Evolutionary conservation across 2,888 invertebrate genomes (phyloP).

Genomic region (Drosophila antonietae): DNA sequence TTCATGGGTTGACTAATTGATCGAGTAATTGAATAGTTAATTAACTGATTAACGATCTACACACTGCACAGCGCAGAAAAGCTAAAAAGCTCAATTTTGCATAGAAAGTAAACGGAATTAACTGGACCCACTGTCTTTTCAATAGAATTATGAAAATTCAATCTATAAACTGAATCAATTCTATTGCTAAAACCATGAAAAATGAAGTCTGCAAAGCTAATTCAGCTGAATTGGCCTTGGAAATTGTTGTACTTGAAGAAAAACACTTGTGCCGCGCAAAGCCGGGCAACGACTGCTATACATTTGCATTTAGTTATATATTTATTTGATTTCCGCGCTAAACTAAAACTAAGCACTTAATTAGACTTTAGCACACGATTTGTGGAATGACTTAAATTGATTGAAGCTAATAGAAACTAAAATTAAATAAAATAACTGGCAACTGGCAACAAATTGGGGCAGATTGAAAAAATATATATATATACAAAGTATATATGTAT

Average conservation of each 20-base stretch:
- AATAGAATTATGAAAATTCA: neutral
- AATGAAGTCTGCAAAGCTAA: neutral
- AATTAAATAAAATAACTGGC: slow-evolving; percentile 26
- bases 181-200: neutral
- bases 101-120: neutral
- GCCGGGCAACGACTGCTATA: slow-evolving; percentile 18
- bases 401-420: slow-evolving; percentile 19
- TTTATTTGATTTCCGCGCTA: slow-evolving; percentile 33
- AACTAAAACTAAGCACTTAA: slow-evolving; percentile 61
- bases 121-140: neutral
- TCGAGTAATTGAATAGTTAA: neutral
- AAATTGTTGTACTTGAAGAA: neutral
- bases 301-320: slow-evolving; percentile 19
- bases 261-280: slow-evolving; percentile 15
- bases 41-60: neutral
- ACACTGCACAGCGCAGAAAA: neutral
- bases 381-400: slow-evolving; percentile 58
- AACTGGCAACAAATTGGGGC: slow-evolving; percentile 50
- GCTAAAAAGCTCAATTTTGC: neutral
- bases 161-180: neutral
- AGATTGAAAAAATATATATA: slow-evolving; percentile 7
- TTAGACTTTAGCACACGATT: slow-evolving; percentile 51
- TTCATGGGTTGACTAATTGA: neutral
- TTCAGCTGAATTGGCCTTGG: neutral
- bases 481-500: slow-evolving; percentile 8